Evolutionary conservation across 2,113 vertebrate species (phyloP).

Genomic region (Sapayoa aenigma): DNA sequence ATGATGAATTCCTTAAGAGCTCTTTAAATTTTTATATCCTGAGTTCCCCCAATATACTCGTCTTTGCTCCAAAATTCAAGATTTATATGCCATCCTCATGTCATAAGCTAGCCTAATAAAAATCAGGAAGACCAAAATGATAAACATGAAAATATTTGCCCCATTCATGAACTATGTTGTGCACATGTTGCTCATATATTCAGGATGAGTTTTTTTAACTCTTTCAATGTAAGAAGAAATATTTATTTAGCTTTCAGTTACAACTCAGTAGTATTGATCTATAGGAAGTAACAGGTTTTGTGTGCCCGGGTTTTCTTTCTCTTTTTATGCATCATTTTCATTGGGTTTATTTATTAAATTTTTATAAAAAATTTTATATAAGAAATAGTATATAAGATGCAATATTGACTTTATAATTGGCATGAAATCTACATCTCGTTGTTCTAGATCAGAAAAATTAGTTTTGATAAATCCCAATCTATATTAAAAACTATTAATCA

Average conservation of each 20-base stretch:
- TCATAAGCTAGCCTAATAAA: not conserved
- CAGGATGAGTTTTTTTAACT: not conserved
- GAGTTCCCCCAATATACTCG: not conserved
- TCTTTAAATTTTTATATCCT: conserved; percentile 2
- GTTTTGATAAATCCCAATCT: not conserved
- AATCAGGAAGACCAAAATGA: not conserved
- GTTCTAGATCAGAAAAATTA: not conserved
- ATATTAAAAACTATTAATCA: not conserved
- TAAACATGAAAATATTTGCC: not conserved
- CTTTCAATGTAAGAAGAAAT: not conserved
- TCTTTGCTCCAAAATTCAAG: not conserved
- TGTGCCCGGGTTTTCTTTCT: not conserved
- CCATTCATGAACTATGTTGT: not conserved
- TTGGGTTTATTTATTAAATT: not conserved
- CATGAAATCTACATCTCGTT: not conserved
- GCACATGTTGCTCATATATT: not conserved
- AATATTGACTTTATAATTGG: not conserved
- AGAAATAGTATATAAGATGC: not conserved
- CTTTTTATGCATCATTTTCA: not conserved
- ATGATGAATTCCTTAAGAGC: not conserved
- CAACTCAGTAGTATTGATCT: not conserved
- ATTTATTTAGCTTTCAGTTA: not conserved
- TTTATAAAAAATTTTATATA: not conserved
- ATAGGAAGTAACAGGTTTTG: not conserved
- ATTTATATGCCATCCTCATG: not conserved